Conservation (phyloP, 2,797 vertebrate species). For the Dendrocincla fuliginosa region DNA sequence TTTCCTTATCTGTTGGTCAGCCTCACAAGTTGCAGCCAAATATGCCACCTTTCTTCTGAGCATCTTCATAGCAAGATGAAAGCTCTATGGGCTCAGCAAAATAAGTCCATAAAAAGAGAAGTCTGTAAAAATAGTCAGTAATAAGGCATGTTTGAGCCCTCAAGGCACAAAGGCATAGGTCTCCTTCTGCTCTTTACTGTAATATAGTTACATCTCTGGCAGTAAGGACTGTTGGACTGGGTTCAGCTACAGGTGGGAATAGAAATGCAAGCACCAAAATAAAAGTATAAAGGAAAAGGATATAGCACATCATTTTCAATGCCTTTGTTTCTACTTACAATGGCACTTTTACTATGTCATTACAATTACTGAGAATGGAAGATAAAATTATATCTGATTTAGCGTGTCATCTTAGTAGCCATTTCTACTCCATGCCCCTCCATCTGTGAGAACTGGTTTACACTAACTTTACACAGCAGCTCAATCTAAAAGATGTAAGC, state of each 20-base stretch:
- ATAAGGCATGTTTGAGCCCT: neutral
- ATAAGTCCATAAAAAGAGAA: slow-evolving; percentile 20
- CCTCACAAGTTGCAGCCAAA: neutral
- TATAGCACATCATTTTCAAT: neutral
- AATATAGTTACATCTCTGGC: neutral
- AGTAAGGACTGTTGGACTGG: neutral
- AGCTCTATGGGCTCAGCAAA: neutral
- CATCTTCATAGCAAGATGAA: neutral
- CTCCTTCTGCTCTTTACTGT: neutral
- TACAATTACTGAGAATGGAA: neutral
- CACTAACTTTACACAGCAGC: neutral
- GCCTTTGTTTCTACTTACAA: neutral
- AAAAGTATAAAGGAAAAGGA: neutral
- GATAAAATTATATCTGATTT: neutral
- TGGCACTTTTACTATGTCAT: neutral
- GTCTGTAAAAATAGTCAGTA: slow-evolving; percentile 19
- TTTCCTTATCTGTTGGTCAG: neutral
- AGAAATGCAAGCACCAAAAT: neutral
- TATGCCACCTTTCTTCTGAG: neutral
- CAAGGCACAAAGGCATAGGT: neutral
- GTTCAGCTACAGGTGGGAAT: neutral
- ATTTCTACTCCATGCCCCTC: neutral
- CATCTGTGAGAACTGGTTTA: neutral
- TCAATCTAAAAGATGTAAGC: neutral
- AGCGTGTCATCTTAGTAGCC: rapidly evolving